phyloP scores from a whole-genome alignment of 2,888 invertebrate genomes.

The Pristionchus arcanus region DNA sequence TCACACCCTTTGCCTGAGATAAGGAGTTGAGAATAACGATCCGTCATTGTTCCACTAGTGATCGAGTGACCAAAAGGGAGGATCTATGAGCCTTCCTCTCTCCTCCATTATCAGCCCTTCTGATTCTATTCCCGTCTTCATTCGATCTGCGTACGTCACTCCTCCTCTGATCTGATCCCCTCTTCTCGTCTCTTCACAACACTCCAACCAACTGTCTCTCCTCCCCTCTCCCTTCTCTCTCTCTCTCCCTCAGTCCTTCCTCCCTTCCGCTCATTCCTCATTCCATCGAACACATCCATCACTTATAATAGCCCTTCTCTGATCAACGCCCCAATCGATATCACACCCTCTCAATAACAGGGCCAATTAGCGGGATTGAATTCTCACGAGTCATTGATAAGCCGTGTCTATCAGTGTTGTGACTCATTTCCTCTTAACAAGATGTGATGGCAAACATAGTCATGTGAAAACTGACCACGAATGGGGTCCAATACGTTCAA shows the following conservation, averaged over 20 bases:
- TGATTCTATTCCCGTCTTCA: constrained; percentile 3
- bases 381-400: background rate
- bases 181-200: background rate
- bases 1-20: too few species aligned
- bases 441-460: background rate
- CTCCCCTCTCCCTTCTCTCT: too few species aligned
- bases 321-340: background rate
- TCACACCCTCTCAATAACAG: background rate
- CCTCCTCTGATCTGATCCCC: constrained; percentile 9
- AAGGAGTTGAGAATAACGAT: too few species aligned
- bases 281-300: constrained; percentile 13
- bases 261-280: constrained; percentile 24
- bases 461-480: background rate
- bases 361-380: constrained; percentile 2
- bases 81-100: background rate
- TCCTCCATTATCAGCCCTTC: background rate
- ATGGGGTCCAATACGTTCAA: background rate
- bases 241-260: constrained; percentile 6
- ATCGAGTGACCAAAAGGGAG: too few species aligned
- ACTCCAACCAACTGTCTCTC: constrained; percentile 24
- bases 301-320: constrained; percentile 21
- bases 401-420: background rate
- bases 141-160: constrained; percentile 37
- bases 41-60: too few species aligned
- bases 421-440: background rate